These are phyloP conservation scores for Dermatemys mawii DNA, from an alignment of 2,113 vertebrate genomes.

Conservation along the genomic window DNA sequence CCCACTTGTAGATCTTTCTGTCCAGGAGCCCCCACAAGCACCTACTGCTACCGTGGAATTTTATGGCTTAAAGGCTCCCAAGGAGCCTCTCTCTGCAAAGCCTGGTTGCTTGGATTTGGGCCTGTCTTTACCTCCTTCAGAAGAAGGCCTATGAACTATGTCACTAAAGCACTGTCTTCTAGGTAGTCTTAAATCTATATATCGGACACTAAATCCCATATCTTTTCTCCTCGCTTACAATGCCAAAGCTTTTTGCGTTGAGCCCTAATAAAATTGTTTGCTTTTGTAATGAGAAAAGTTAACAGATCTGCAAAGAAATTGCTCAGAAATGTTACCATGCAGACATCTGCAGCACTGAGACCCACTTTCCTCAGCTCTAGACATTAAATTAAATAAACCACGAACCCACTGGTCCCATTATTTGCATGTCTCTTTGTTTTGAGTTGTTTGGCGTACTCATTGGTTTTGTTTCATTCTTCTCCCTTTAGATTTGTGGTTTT, in stretches of 20 bases:
- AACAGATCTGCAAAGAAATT: not conserved
- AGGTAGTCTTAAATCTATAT: rapidly evolving
- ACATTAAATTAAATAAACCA: not conserved
- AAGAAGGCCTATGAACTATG: rapidly evolving
- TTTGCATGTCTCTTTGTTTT: not conserved
- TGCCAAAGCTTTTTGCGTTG: not conserved
- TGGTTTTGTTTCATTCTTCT: slow-evolving; percentile 11
- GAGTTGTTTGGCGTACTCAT: not conserved
- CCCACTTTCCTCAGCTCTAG: not conserved
- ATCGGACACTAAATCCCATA: not conserved
- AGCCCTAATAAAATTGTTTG: not conserved
- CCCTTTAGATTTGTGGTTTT: not conserved
- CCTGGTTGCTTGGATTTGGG: rapidly evolving
- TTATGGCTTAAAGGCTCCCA: not conserved
- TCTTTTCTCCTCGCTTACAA: rapidly evolving
- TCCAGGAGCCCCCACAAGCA: rapidly evolving
- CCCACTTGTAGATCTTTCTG: not conserved
- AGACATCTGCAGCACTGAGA: not conserved
- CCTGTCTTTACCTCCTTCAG: not conserved
- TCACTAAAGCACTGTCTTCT: rapidly evolving
- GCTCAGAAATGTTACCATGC: not conserved
- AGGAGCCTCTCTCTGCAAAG: not conserved
- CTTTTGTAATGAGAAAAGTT: slow-evolving; percentile 25
- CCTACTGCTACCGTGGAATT: rapidly evolving
- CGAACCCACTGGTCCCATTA: not conserved